Evolutionary conservation across 2,888 invertebrate genomes (phyloP).

Genomic region (Mesopsocus fuscifrons): DNA sequence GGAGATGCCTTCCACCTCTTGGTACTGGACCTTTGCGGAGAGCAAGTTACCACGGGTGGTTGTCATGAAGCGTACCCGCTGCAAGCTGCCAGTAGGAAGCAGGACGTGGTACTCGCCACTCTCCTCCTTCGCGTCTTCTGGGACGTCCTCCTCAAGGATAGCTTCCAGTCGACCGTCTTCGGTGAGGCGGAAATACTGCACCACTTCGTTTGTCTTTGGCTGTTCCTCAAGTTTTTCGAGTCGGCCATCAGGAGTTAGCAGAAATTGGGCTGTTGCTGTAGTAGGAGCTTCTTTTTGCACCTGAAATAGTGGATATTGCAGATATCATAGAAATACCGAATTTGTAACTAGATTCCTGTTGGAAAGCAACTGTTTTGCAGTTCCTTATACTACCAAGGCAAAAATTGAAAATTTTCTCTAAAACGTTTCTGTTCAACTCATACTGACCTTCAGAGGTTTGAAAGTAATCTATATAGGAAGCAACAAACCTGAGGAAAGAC

Average conservation of each 20-base stretch:
- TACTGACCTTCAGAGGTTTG: too few relatives aligned
- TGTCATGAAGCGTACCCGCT: constrained; percentile 6
- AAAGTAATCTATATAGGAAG: too few relatives aligned
- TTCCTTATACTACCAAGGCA: too few relatives aligned
- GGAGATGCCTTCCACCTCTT: constrained; percentile 1
- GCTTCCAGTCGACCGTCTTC: background rate
- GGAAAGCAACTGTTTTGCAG: too few relatives aligned
- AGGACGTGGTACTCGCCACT: constrained; percentile 8
- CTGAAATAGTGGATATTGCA: too few relatives aligned
- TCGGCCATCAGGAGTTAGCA: constrained; percentile 3
- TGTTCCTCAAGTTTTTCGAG: background rate
- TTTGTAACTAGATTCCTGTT: too few relatives aligned
- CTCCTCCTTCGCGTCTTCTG: background rate
- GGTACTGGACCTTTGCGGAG: constrained; percentile 1
- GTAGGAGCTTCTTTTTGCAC: too few relatives aligned
- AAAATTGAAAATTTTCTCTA: too few relatives aligned
- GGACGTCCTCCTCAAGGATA: background rate
- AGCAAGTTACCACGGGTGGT: background rate
- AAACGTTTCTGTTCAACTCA: too few relatives aligned
- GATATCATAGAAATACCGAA: too few relatives aligned
- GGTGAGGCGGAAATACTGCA: constrained; percentile 1
- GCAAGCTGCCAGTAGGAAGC: constrained; percentile 1
- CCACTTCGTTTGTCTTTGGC: background rate
- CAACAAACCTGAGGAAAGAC: too few relatives aligned
- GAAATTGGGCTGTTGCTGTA: background rate